Evolutionary conservation across 2,888 invertebrate genomes (phyloP), one percentile per base, ranked within the genome.

Genomic region (Andrena camellia): DNA sequence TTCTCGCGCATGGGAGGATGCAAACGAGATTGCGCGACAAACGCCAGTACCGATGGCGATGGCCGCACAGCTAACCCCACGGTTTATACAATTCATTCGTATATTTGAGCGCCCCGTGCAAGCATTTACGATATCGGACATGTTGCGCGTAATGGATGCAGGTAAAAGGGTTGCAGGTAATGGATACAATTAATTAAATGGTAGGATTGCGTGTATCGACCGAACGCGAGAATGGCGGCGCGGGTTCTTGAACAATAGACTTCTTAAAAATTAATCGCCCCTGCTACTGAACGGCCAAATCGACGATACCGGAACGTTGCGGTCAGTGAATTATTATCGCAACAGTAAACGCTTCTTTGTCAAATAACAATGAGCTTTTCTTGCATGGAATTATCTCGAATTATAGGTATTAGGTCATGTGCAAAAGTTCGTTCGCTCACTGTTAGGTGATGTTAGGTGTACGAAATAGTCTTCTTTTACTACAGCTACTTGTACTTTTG

Each of bases 21-120:
- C 72, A 80, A 81, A 81, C 81, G 72, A 81, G 59, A 59, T 29
- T n/a, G 57, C 67, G 54, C 35, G 81, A 48, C 54, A 59, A 79
- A 72, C 72, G 60, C 26, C 50, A 4, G 54, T 31, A 10, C 33
- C 42, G 13, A 60, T 35, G 23, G 54, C 74, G 67, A 62, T 54
- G 67, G 31, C n/a, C 4, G 59, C n/a, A 20, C 54, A 10, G 7
- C 62, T 20, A 67, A 48, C 17, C 42, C 60, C 78, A 10, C 54
- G 13, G 62, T 50, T 81, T 57, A 62, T 80, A 72, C 80, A 81
- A 72, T 81, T 79, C 66, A 81, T 81, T 72, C 81, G 81, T 72
- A 68, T 42, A 72, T 80, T 81, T 63, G 63, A 66, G 7, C 42
- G 13, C n/a, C 13, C 35, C 20, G 7, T 59, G 69, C 78, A 50